Conservation (phyloP, 92 coral and sea anemone genomes). For the Parazoanthus atlanticus region DNA sequence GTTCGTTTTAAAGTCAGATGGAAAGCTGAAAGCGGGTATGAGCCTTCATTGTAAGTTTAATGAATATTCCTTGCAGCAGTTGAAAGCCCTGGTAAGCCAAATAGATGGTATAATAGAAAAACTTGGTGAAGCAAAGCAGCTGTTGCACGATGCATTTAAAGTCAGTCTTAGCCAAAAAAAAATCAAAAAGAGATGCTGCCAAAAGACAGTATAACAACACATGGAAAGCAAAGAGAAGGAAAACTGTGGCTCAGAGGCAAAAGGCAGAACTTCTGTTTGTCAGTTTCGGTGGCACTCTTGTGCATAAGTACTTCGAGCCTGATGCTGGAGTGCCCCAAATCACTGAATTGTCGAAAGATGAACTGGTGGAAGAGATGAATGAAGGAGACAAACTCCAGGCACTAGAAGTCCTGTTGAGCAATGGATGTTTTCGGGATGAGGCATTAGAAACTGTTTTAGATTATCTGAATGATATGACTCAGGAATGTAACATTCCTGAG, state of each 20-base stretch:
- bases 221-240: conserved; percentile 20
- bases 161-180: not conserved
- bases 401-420: conserved; percentile 20
- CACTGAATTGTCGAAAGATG: conserved; percentile 13
- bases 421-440: conserved; percentile 20
- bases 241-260: conserved; percentile 10
- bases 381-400: conserved; percentile 19
- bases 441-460: conserved; percentile 28
- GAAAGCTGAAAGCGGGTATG: not conserved
- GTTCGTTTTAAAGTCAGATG: not conserved
- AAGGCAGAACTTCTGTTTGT: not conserved
- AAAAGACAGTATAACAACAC: conserved; percentile 5
- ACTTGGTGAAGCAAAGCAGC: conserved; percentile 8
- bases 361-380: conserved; percentile 16
- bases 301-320: conserved; percentile 15
- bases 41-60: not conserved
- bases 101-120: not conserved
- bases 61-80: not conserved
- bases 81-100: not conserved
- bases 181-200: conserved; percentile 7
- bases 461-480: conserved; percentile 4
- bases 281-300: conserved; percentile 19
- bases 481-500: conserved; percentile 19
- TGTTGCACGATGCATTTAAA: conserved; percentile 4
- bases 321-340: conserved; percentile 23